Percentiles rank a stretch among this genome's conserved stretches.
These are phyloP conservation scores for Lithophane socia DNA, from an alignment of 2,888 invertebrate species.

Conservation along the genomic window DNA sequence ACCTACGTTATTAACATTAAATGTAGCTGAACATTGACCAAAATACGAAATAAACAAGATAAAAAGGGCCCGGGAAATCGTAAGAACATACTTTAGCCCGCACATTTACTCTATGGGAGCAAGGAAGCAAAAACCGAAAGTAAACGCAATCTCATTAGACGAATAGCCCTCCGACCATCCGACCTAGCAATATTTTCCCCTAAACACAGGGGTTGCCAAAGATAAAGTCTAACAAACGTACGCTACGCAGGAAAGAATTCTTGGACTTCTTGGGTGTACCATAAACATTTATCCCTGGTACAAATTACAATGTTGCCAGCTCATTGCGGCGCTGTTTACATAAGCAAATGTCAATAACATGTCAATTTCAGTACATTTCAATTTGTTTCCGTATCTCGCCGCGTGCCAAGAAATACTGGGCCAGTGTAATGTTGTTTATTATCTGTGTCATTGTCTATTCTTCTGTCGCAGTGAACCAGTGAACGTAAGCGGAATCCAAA, in stretches of 20 bases:
- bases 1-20: slow-evolving; percentile 11
- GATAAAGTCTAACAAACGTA: slow-evolving; percentile 60
- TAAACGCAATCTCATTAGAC: slow-evolving; percentile 60
- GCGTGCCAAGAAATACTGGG: slow-evolving; percentile 37
- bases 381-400: slow-evolving; percentile 18
- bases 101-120: slow-evolving; percentile 38
- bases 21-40: slow-evolving; percentile 20
- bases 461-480: slow-evolving; percentile 55
- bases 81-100: slow-evolving; percentile 20
- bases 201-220: slow-evolving; percentile 51
- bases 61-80: slow-evolving; percentile 33
- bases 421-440: slow-evolving; percentile 59
- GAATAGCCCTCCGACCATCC: slow-evolving; percentile 54
- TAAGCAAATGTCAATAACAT: slow-evolving; percentile 30
- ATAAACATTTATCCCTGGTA: slow-evolving; percentile 52
- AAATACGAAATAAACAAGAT: slow-evolving; percentile 5
- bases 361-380: slow-evolving; percentile 47
- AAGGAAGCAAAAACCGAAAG: slow-evolving; percentile 59
- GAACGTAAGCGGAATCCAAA: slow-evolving; percentile 65
- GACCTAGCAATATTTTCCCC: slow-evolving; percentile 58
- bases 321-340: slow-evolving; percentile 17
- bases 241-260: slow-evolving; percentile 48
- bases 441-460: slow-evolving; percentile 68
- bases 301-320: slow-evolving; percentile 28
- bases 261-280: slow-evolving; percentile 37